Evolutionary conservation across 2,113 vertebrate genomes (phyloP).

Genomic region (Limanda limanda): DNA sequence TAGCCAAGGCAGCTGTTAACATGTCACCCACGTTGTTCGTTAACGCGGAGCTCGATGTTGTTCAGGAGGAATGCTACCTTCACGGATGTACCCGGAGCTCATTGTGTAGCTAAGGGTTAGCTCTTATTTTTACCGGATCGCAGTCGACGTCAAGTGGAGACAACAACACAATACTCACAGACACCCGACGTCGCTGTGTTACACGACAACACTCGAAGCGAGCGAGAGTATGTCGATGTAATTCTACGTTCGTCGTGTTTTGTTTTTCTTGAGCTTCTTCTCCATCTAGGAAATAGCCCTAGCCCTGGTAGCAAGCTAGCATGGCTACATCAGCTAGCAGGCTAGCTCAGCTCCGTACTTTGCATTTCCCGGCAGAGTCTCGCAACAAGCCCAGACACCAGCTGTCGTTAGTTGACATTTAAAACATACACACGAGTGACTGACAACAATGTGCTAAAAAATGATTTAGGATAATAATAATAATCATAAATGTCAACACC

Average conservation of each 20-base stretch:
- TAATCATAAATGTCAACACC: neutral
- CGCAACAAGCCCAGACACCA: neutral
- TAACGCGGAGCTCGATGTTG: slow-evolving; percentile 6
- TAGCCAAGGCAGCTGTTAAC: neutral
- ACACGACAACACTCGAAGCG: neutral
- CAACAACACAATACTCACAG: neutral
- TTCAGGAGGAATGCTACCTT: slow-evolving; percentile 19
- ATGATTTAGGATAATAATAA: neutral
- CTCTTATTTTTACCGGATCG: slow-evolving; percentile 6
- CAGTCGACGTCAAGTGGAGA: neutral
- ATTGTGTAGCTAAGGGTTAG: slow-evolving; percentile 27
- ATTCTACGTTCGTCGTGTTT: neutral
- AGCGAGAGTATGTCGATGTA: neutral
- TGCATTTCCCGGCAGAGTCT: slow-evolving; percentile 23
- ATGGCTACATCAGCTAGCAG: slow-evolving; percentile 44
- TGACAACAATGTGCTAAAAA: neutral
- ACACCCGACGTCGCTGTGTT: neutral
- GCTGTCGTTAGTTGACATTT: neutral
- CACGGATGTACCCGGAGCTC: slow-evolving; percentile 11
- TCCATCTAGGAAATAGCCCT: slow-evolving; percentile 26
- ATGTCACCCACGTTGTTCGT: neutral
- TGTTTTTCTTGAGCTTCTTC: neutral
- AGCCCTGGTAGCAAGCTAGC: slow-evolving; percentile 49
- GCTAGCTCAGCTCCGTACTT: slow-evolving; percentile 58
- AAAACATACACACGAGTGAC: neutral